A percentile compares a stretch with the other conserved stretches of the same genome.
These are phyloP conservation scores for Synodontis membranacea DNA, from an alignment of 2,113 vertebrate genomes.

Conservation along the genomic window DNA sequence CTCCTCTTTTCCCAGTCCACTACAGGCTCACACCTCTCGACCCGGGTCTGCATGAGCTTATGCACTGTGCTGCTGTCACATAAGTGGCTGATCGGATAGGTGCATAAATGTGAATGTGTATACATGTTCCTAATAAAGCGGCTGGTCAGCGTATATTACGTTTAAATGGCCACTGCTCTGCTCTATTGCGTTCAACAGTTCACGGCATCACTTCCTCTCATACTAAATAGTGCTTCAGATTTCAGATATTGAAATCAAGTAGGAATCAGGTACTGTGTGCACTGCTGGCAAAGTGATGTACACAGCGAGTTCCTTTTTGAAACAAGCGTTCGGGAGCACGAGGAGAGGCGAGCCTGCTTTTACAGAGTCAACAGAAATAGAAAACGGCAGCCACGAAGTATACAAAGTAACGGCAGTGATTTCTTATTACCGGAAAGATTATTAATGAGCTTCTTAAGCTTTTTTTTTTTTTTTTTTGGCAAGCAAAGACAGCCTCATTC, in stretches of 20 bases:
- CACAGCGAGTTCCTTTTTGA: background rate
- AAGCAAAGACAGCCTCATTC: slow-evolving; percentile 22
- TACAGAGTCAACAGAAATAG: background rate
- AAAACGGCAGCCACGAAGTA: background rate
- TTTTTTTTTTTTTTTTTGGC: background rate
- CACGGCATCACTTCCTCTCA: background rate
- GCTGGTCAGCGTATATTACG: background rate
- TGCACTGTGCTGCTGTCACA: background rate
- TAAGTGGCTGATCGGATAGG: background rate
- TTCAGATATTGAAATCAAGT: background rate
- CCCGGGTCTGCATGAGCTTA: background rate
- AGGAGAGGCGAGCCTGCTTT: background rate
- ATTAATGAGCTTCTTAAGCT: background rate
- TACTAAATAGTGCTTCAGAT: background rate
- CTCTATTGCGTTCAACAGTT: background rate
- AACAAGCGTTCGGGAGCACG: background rate
- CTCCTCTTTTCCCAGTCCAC: background rate
- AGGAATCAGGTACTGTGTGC: background rate
- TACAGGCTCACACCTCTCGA: background rate
- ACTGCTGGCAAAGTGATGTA: background rate
- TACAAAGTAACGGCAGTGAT: slow-evolving; percentile 36
- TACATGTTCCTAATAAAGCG: background rate
- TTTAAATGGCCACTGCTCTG: background rate
- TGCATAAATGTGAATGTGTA: background rate
- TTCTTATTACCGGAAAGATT: background rate